phyloP scores from a whole-genome alignment of 2,888 invertebrate species.

The Lutraria lutraria region DNA sequence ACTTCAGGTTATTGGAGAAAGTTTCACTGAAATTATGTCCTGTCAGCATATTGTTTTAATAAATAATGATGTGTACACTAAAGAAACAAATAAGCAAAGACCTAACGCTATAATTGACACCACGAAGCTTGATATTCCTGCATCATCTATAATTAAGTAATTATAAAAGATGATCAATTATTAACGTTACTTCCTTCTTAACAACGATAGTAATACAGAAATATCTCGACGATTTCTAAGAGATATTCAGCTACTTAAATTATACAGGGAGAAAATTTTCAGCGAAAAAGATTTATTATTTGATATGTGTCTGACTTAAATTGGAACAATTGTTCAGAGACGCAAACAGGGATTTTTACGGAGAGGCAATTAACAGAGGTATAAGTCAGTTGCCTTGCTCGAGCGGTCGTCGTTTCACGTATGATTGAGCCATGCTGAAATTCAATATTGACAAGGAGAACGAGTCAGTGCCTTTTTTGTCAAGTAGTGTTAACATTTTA shows the following conservation, averaged over 20 bases:
- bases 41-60: not conserved
- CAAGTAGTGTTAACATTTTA: not conserved
- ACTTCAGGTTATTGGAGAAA: not conserved
- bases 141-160: not conserved
- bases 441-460: not conserved
- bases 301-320: constrained; percentile 16
- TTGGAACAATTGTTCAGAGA: constrained; percentile 4
- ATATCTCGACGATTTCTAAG: not conserved
- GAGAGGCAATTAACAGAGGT: constrained; percentile 2
- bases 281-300: not conserved
- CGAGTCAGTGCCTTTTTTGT: not conserved
- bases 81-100: not conserved
- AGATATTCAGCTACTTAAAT: not conserved
- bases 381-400: not conserved
- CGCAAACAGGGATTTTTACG: not conserved
- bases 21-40: not conserved
- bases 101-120: not conserved
- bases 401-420: not conserved
- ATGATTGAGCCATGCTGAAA: not conserved
- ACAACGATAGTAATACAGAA: not conserved
- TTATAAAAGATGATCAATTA: not conserved
- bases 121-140: not conserved
- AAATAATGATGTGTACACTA: not conserved
- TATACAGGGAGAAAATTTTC: constrained; percentile 1
- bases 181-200: not conserved